Evolutionary conservation across 2,888 invertebrate genomes (phyloP), one percentile per base, ranked within the genome.

Genomic region (Ctenicera cuprea): DNA sequence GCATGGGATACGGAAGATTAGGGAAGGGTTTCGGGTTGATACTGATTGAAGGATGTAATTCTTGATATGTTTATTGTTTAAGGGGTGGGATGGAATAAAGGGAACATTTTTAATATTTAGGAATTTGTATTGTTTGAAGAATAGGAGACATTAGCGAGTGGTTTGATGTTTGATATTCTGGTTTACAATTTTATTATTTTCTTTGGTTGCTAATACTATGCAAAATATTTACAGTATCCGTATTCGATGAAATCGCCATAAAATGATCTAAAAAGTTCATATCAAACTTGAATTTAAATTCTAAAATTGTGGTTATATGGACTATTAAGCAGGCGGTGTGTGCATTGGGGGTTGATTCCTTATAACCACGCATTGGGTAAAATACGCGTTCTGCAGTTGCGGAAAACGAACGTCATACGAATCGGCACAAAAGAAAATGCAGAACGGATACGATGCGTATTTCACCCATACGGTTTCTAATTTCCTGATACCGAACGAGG

Each of bases 391-490:
- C 14, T 57, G 30, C 59, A 59, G 38, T 38, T 38, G 38, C 38
- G 18, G n/a, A 57, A 57, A 57, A 14, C 57, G 57, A 33, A 18
- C 57, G n/a, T 41, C 41, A 41, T 41, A 41, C 38, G 61, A 61
- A 61, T 61, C 41, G 8, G 41, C 14, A 38, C 14, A 54, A 67
- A 54, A 41, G 52, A 67, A 38, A 67, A 67, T 57, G 26, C 43
- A 22, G 45, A 65, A 59, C 54, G 38, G 61, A 61, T 41, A 38
- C 38, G 57, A 22, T 33, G 43, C 30, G 45, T 68, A 62, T 69
- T 69, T 62, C 61, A 37, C 18, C 61, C n/a, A 30, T 61, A 57
- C 43, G 57, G 62, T 69, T 61, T 69, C 69, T 61, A 69, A 69
- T 69, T 69, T 61, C 69, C 62, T 61, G 62, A 22, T 62, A 22